A percentile compares a stretch with the other conserved stretches of the same genome.
These are phyloP conservation scores for Zalophus californianus DNA, from an alignment of 2,797 vertebrate genomes.

Conservation along the genomic window DNA sequence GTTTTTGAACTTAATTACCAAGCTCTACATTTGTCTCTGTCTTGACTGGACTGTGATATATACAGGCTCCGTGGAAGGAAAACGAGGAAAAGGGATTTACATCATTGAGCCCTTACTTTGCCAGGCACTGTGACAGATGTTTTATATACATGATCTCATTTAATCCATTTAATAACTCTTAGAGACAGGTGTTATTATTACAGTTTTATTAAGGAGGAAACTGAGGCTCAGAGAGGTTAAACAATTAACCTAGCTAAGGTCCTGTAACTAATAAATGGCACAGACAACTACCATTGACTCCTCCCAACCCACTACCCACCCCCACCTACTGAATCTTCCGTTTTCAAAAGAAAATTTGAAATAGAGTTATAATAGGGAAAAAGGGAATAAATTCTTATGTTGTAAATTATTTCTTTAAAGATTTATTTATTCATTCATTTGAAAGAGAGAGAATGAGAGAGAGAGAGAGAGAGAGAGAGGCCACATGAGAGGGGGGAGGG, in stretches of 20 bases:
- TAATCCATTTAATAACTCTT: conserved; percentile 60
- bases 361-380: background rate
- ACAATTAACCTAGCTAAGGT: conserved; percentile 44
- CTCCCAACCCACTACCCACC: rapidly evolving
- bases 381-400: background rate
- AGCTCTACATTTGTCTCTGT: conserved; percentile 5
- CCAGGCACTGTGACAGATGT: conserved; percentile 61
- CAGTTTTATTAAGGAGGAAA: conserved; percentile 68
- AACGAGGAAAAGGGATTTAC: conserved; percentile 30
- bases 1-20: conserved; percentile 19
- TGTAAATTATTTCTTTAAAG: background rate
- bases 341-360: conserved; percentile 44
- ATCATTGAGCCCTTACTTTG: background rate
- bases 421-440: too few relatives aligned
- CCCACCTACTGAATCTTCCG: background rate
- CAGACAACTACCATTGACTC: background rate
- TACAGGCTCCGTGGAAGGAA: background rate
- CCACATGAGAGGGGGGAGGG: too few relatives aligned
- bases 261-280: background rate
- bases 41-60: background rate
- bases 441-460: too few relatives aligned
- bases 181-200: conserved; percentile 56
- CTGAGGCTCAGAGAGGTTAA: conserved; percentile 55
- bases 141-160: conserved; percentile 67
- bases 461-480: too few relatives aligned